A percentile compares a stretch with the other conserved stretches of the same genome.
These are phyloP conservation scores for Zaprionus nigranus DNA, from an alignment of 1,140 invertebrate genomes.

Conservation along the genomic window DNA sequence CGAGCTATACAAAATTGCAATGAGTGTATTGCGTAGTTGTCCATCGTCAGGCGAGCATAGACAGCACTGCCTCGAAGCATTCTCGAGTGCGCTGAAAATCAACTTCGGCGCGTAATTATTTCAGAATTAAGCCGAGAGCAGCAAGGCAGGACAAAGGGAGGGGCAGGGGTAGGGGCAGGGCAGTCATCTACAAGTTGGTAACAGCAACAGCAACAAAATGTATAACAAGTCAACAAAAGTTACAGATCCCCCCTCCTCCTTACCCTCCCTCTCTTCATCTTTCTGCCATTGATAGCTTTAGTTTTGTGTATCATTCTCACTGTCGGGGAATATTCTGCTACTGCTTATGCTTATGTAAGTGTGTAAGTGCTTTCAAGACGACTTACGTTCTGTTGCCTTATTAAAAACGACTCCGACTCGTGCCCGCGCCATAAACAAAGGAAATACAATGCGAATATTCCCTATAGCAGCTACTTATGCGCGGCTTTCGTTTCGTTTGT, in stretches of 20 bases:
- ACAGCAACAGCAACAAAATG: not conserved
- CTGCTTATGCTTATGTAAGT: conserved; percentile 15
- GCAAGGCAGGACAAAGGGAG: not conserved
- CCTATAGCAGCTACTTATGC: conserved; percentile 14
- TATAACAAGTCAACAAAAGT: conserved; percentile 31
- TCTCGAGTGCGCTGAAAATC: conserved; percentile 43
- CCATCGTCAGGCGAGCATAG: not conserved
- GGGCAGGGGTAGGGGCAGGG: not conserved
- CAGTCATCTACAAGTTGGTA: not conserved
- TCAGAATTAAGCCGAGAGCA: conserved; percentile 43
- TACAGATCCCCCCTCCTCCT: not conserved
- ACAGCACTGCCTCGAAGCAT: conserved; percentile 12
- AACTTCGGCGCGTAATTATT: conserved; percentile 65
- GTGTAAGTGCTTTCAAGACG: conserved; percentile 37
- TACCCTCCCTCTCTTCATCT: not conserved
- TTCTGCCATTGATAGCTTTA: conserved; percentile 12
- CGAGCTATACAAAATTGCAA: not conserved
- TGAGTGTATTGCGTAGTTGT: not conserved
- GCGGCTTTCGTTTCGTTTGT: conserved; percentile 5
- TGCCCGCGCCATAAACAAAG: conserved; percentile 33
- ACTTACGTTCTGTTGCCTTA: conserved; percentile 36
- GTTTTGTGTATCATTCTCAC: conserved; percentile 29
- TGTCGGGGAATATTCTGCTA: conserved; percentile 14
- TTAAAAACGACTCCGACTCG: conserved; percentile 25
- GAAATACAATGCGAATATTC: conserved; percentile 21